A percentile compares a stretch with the other conserved stretches of the same genome.
These are phyloP conservation scores for Equus przewalskii DNA, from an alignment of 2,113 vertebrate genomes.

Conservation along the genomic window DNA sequence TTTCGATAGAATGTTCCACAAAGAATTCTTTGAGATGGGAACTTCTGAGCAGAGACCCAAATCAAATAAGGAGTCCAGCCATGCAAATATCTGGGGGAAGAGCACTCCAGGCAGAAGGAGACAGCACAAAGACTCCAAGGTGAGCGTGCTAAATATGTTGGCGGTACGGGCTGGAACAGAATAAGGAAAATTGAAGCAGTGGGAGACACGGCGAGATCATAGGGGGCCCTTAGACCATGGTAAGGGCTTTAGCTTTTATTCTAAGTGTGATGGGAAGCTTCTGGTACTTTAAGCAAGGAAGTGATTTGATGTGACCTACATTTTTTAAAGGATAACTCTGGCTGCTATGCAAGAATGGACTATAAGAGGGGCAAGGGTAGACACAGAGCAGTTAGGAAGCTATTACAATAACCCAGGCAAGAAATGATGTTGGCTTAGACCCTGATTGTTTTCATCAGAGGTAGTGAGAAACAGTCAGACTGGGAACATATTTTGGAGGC, in stretches of 20 bases:
- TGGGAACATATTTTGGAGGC: background rate
- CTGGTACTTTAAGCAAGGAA: background rate
- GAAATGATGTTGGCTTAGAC: background rate
- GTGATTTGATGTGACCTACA: background rate
- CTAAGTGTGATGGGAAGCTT: background rate
- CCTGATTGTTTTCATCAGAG: background rate
- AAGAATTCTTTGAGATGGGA: background rate
- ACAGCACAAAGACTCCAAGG: background rate
- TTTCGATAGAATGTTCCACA: slow-evolving; percentile 12
- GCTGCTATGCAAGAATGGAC: background rate
- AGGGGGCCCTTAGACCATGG: background rate
- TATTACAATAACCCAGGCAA: background rate
- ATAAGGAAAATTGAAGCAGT: background rate
- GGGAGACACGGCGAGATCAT: background rate
- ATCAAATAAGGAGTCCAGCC: background rate
- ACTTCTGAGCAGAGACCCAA: background rate
- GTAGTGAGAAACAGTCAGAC: background rate
- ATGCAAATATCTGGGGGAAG: background rate
- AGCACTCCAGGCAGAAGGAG: background rate
- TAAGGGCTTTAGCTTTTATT: background rate
- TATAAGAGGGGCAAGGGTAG: background rate
- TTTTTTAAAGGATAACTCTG: background rate
- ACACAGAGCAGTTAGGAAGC: background rate
- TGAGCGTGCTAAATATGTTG: background rate
- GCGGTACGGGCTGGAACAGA: background rate